A percentile compares a stretch with the other conserved stretches of the same genome.
phyloP scores from a whole-genome alignment of 2,797 vertebrate species.

The Typhlichthys subterraneus region DNA sequence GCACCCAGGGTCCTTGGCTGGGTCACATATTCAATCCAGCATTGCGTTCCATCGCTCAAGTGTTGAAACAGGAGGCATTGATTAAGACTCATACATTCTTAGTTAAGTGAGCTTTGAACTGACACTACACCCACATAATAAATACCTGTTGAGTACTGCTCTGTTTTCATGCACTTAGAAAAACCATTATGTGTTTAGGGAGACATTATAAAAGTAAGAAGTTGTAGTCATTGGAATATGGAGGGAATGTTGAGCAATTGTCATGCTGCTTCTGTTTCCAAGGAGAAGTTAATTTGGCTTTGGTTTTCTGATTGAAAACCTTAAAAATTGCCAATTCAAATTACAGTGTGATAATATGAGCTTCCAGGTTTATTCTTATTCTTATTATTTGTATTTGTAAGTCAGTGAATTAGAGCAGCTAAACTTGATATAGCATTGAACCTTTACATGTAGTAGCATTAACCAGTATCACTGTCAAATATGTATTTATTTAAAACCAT shows the following conservation, averaged over 20 bases:
- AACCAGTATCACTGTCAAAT: constrained; percentile 34
- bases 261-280: constrained; percentile 13
- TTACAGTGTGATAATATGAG: constrained; percentile 17
- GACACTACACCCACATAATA: constrained; percentile 12
- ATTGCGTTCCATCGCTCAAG: neutral
- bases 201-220: constrained; percentile 11
- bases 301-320: constrained; percentile 15
- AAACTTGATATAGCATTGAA: neutral
- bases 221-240: constrained; percentile 2
- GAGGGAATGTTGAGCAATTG: constrained; percentile 5
- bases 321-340: constrained; percentile 23
- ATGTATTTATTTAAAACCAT: constrained; percentile 49
- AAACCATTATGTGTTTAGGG: constrained; percentile 13
- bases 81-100: constrained; percentile 10
- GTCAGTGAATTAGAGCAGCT: neutral
- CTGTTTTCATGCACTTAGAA: neutral
- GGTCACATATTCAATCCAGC: neutral
- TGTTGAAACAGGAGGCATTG: constrained; percentile 9
- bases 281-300: constrained; percentile 9
- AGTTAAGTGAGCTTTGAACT: constrained; percentile 1
- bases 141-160: constrained; percentile 11
- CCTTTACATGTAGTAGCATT: constrained; percentile 4
- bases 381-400: neutral
- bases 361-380: constrained; percentile 23
- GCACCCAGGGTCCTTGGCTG: neutral